Percentiles rank a stretch among this genome's conserved stretches.
Evolutionary conservation across 2,797 vertebrate species (phyloP).

Genomic region (Fistularia tabacaria): DNA sequence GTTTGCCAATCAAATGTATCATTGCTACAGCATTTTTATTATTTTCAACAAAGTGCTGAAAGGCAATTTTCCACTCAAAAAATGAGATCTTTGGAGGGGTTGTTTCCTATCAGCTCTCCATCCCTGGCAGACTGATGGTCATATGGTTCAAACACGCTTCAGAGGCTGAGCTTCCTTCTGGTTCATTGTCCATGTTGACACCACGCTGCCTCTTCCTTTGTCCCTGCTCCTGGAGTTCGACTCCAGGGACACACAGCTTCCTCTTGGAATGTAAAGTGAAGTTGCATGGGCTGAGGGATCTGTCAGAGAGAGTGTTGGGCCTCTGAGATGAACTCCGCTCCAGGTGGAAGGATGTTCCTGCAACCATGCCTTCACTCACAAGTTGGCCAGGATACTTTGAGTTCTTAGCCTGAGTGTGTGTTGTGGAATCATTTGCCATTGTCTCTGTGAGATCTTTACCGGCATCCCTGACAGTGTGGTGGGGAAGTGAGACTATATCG

Average conservation of each 20-base stretch:
- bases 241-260: constrained; percentile 67
- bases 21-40: no score
- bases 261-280: constrained; percentile 68
- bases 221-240: constrained; percentile 54
- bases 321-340: background rate
- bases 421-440: constrained; percentile 20
- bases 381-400: constrained; percentile 17
- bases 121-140: no score
- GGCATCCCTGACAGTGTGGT: constrained; percentile 7
- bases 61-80: no score
- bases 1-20: no score
- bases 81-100: no score
- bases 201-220: constrained; percentile 72
- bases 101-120: no score
- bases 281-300: constrained; percentile 23
- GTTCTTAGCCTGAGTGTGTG: constrained; percentile 19
- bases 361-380: constrained; percentile 32
- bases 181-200: constrained; percentile 37
- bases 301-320: constrained; percentile 20
- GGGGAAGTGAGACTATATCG: constrained; percentile 25
- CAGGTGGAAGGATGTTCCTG: background rate
- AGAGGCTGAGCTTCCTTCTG: constrained; percentile 15
- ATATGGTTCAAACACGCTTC: constrained; percentile 21
- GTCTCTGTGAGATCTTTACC: constrained; percentile 15
- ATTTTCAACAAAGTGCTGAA: no score